Base-by-base conservation (phyloP, 1,140 invertebrate species). In the Lordiphosa stackelbergi region DNA sequence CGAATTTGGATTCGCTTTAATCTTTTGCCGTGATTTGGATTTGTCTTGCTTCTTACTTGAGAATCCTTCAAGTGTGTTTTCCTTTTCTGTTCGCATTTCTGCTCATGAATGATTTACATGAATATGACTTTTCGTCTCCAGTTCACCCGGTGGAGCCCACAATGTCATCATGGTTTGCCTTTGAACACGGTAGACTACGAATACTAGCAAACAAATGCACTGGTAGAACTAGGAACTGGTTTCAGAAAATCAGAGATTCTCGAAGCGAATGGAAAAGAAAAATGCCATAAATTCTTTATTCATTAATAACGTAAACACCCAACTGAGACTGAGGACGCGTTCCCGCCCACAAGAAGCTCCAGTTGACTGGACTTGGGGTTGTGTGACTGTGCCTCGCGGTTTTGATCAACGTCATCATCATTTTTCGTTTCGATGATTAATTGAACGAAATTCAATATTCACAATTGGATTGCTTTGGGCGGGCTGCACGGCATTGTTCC, bases 391-490 rank as follows among this genome's bases (percentile, higher is more conserved):
- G 36, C 5, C 5, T 65, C 38, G 69, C 61, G 66, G 66, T 65
- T 65, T 63, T 68, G 48, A 70, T 62, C 58, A 68, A 63, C 58
- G 53, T 59, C 69, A 69, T 53, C 62, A 65, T 68, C 68, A 61
- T 54, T 53, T 47, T 47, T 52, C 54, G 54, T 45, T 55, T 47
- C 57, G 53, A 73, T 74, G 69, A 74, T 70, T 73, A 73, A 70
- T 73, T 73, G 63, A 74, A 65, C 41, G 46, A 69, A 73, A 74
- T 69, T 74, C 65, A 73, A 74, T 74, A 74, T 73, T 61, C 65
- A 65, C 72, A 69, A 73, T 69, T 73, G 72, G 69, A 69, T 74
- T 73, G 51, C 51, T 60, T 41, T 36, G 34, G 38, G 41, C 40
- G 42, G n/a, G 12, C 13, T 42, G 41, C 19, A 9, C 43, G 37